Conservation (phyloP, 1,140 invertebrate species). For the Listronotus bonariensis region DNA sequence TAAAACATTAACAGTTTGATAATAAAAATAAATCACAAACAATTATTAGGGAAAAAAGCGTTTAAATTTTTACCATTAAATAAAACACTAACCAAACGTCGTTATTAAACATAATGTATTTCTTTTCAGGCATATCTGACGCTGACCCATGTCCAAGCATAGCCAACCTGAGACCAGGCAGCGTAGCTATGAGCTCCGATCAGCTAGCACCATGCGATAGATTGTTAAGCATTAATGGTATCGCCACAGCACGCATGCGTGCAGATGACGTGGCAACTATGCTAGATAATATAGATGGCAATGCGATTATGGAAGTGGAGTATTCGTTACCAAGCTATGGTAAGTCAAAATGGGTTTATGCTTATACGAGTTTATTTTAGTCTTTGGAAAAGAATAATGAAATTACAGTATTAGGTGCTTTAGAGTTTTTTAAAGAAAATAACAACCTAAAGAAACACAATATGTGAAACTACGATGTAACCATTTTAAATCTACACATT, state of each 20-base stretch:
- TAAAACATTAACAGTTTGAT: too few relatives aligned
- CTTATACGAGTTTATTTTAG: too few relatives aligned
- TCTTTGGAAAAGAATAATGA: too few relatives aligned
- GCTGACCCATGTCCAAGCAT: conserved; percentile 62
- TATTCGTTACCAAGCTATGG: conserved; percentile 79
- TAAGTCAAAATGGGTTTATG: conserved; percentile 54
- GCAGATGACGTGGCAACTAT: conserved; percentile 80
- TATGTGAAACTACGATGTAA: too few relatives aligned
- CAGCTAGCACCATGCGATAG: conserved; percentile 74
- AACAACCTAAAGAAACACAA: too few relatives aligned
- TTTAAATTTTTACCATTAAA: too few relatives aligned
- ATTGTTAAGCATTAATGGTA: conserved; percentile 81
- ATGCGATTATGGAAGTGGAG: conserved; percentile 78
- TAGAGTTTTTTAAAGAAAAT: too few relatives aligned
- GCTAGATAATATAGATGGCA: conserved; percentile 73
- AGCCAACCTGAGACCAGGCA: conserved; percentile 63
- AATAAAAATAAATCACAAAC: too few relatives aligned
- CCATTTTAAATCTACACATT: too few relatives aligned
- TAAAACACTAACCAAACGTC: too few relatives aligned
- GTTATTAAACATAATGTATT: background rate
- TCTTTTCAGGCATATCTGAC: conserved; percentile 63
- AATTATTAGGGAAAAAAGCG: too few relatives aligned
- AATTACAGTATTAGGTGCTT: too few relatives aligned
- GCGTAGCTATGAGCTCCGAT: conserved; percentile 65
- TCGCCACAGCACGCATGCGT: conserved; percentile 72